These are phyloP conservation scores for fruit fly (Drosophila melanogaster) DNA, from an alignment of 1,140 invertebrate genomes.

Conservation along the genomic window DNA sequence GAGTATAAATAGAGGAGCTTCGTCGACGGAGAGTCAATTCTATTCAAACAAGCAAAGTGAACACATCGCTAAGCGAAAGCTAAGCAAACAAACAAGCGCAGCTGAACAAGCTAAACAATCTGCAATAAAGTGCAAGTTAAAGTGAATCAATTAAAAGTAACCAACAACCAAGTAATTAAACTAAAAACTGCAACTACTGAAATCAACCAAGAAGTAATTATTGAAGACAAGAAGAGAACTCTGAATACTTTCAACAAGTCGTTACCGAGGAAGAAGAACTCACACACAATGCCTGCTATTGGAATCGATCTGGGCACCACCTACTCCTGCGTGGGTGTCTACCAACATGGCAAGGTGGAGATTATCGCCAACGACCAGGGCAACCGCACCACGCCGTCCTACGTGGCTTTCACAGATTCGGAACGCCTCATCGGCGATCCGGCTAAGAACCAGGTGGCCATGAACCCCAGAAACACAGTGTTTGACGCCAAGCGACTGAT, in stretches of 20 bases:
- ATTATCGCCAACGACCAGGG: constrained; percentile 98
- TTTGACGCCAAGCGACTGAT: constrained; percentile 87
- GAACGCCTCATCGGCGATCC: constrained; percentile 98
- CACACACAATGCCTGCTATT: constrained; percentile 86
- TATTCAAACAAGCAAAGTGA: constrained; percentile 67
- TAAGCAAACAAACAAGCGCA: constrained; percentile 42
- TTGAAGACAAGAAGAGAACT: constrained; percentile 9
- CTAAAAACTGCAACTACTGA: background rate
- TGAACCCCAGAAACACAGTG: constrained; percentile 81
- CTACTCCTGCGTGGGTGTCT: constrained; percentile 92
- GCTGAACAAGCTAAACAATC: constrained; percentile 44
- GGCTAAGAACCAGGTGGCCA: constrained; percentile 88
- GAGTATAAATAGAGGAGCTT: constrained; percentile 64
- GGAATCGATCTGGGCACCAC: constrained; percentile 92
- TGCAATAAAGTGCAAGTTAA: constrained; percentile 8
- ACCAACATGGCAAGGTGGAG: constrained; percentile 94
- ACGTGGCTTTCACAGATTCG: constrained; percentile 98
- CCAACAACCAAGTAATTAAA: too few species aligned
- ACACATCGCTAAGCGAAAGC: constrained; percentile 52
- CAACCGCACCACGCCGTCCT: constrained; percentile 97
- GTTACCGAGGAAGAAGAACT: constrained; percentile 11
- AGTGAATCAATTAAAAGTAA: constrained; percentile 4
- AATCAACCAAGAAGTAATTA: constrained; percentile 11
- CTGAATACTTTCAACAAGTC: background rate
- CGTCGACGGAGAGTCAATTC: constrained; percentile 53